phyloP scores from a whole-genome alignment of 2,113 vertebrate species.

The Oncorhynchus keta region DNA sequence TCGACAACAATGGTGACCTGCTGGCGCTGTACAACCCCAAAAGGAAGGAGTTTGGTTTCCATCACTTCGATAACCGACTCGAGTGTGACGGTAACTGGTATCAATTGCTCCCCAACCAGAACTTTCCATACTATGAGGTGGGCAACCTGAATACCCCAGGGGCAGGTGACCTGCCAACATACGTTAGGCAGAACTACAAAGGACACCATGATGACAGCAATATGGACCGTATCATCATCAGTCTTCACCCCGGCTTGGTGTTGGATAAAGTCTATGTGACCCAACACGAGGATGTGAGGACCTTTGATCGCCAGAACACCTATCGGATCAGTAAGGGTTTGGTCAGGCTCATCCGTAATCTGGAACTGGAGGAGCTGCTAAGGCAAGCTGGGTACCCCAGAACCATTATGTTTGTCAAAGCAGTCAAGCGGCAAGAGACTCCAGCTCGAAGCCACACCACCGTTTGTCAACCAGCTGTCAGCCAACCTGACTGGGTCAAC shows the following conservation, averaged over 20 bases:
- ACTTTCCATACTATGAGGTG: conserved; percentile 29
- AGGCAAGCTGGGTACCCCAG: background rate
- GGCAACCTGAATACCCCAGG: conserved; percentile 17
- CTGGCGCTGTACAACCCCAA: background rate
- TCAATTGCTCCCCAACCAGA: conserved; percentile 9
- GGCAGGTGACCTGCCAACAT: background rate
- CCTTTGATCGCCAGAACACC: background rate
- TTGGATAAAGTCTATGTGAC: background rate
- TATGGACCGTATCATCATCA: conserved; percentile 20
- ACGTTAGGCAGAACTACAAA: background rate
- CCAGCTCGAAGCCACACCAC: no score
- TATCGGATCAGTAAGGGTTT: conserved; percentile 11
- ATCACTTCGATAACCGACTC: background rate
- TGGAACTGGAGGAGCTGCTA: background rate
- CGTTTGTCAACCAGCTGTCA: no score
- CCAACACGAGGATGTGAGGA: background rate
- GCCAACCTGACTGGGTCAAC: no score
- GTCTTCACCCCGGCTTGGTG: background rate
- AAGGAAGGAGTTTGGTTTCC: background rate
- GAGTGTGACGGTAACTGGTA: background rate
- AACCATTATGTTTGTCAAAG: no score
- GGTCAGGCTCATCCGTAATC: background rate
- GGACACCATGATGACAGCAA: background rate
- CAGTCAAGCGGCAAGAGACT: no score
- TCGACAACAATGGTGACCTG: background rate